Evolutionary conservation across 2,113 vertebrate species (phyloP).

Genomic region (Daboia siamensis): DNA sequence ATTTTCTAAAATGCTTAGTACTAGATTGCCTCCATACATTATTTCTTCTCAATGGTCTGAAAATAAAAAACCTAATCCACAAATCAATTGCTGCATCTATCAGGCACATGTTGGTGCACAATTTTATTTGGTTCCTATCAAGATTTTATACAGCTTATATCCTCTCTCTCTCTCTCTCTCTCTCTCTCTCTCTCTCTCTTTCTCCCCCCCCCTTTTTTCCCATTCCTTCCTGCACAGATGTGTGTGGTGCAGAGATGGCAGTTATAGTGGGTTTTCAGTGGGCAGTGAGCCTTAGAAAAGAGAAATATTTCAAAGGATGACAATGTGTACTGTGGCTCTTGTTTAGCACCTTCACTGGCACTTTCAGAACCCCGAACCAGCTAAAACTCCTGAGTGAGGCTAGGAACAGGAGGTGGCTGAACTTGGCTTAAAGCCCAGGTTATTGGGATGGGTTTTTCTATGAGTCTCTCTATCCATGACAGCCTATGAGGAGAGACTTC

Average conservation of each 20-base stretch:
- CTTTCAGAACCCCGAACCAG: constrained; percentile 17
- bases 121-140: constrained; percentile 82
- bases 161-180: constrained; percentile 50
- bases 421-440: background rate
- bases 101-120: constrained; percentile 77
- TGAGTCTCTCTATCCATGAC: background rate
- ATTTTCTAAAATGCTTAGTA: constrained; percentile 99
- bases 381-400: background rate
- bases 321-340: constrained; percentile 67
- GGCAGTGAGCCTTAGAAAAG: constrained; percentile 68
- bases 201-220: constrained; percentile 55
- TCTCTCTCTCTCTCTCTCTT: too few relatives aligned
- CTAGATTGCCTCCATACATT: constrained; percentile 99
- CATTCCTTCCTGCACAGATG: constrained; percentile 70
- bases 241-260: constrained; percentile 63
- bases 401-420: background rate
- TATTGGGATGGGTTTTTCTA: background rate
- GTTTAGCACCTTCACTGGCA: constrained; percentile 3
- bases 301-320: constrained; percentile 66
- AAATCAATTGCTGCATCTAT: constrained; percentile 91
- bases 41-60: constrained; percentile 99
- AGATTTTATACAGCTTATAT: constrained; percentile 81
- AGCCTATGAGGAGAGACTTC: background rate
- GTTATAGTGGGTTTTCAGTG: constrained; percentile 66
- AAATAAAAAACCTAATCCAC: constrained; percentile 95